These are phyloP conservation scores for Gallinago solitaria DNA, from an alignment of 2,797 vertebrate genomes.

Conservation along the genomic window DNA sequence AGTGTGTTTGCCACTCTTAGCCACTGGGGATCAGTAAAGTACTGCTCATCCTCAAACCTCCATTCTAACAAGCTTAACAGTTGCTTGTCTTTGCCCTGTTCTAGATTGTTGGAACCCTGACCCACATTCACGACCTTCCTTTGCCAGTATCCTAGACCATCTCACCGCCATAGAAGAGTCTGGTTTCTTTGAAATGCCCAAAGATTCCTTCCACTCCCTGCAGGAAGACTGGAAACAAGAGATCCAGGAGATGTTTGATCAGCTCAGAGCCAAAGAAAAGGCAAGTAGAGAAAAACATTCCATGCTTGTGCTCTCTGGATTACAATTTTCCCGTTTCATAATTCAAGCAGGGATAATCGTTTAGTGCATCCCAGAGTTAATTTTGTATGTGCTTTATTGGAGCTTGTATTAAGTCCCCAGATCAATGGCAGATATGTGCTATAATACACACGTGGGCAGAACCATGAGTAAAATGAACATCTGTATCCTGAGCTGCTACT, in stretches of 20 bases:
- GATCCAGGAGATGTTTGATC: slow-evolving; percentile 98
- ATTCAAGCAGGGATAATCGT: background rate
- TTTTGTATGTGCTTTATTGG: background rate
- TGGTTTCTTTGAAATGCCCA: slow-evolving; percentile 98
- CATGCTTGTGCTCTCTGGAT: background rate
- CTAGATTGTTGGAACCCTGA: slow-evolving; percentile 96
- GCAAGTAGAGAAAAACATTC: slow-evolving; percentile 63
- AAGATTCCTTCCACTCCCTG: slow-evolving; percentile 94
- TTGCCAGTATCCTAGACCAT: slow-evolving; percentile 89
- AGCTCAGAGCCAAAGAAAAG: slow-evolving; percentile 97
- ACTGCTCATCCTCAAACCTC: background rate
- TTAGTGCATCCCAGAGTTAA: background rate
- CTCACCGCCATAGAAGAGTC: slow-evolving; percentile 95
- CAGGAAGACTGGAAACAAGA: slow-evolving; percentile 99
- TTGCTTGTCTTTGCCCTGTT: slow-evolving; percentile 7
- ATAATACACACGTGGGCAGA: background rate
- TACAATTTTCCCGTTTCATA: background rate
- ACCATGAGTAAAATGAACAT: background rate
- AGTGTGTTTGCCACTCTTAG: background rate
- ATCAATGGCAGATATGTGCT: background rate
- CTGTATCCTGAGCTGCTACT: background rate
- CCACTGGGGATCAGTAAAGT: slow-evolving; percentile 65
- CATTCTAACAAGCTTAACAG: background rate
- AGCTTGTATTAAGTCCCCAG: background rate
- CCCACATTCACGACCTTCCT: slow-evolving; percentile 88